A percentile compares a stretch with the other conserved stretches of the same genome.
Conservation (phyloP, 2,113 vertebrate species). For the Cyanistes caeruleus region DNA sequence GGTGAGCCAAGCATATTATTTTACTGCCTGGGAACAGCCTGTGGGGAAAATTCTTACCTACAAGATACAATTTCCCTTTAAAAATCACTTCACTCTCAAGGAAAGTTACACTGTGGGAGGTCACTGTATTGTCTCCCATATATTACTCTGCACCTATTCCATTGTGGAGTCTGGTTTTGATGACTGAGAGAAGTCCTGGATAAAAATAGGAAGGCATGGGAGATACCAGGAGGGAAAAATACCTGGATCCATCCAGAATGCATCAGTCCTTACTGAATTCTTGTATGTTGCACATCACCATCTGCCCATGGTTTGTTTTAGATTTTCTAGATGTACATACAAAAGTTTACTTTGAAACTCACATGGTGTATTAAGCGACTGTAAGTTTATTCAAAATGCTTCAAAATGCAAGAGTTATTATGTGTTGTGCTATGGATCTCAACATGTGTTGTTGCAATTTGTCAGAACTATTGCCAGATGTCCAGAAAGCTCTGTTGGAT, state of each 20-base stretch:
- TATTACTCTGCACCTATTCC: not conserved
- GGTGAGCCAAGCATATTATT: not conserved
- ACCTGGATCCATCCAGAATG: not conserved
- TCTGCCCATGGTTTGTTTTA: not conserved
- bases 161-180: not conserved
- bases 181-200: not conserved
- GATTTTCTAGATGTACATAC: not conserved
- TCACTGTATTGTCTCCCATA: not conserved
- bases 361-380: accelerated
- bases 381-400: not conserved
- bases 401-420: not conserved
- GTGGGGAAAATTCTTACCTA: not conserved
- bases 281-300: not conserved
- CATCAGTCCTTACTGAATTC: not conserved
- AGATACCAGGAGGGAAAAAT: not conserved
- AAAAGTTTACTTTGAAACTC: not conserved
- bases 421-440: not conserved
- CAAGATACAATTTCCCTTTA: not conserved
- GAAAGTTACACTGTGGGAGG: not conserved
- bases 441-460: not conserved
- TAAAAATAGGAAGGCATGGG: not conserved
- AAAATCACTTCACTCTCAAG: not conserved
- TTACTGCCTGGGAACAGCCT: not conserved
- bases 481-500: not conserved
- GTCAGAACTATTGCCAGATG: conserved; percentile 13